Evolutionary conservation across 2,113 vertebrate species (phyloP).

Genomic region (Cebus imitator): DNA sequence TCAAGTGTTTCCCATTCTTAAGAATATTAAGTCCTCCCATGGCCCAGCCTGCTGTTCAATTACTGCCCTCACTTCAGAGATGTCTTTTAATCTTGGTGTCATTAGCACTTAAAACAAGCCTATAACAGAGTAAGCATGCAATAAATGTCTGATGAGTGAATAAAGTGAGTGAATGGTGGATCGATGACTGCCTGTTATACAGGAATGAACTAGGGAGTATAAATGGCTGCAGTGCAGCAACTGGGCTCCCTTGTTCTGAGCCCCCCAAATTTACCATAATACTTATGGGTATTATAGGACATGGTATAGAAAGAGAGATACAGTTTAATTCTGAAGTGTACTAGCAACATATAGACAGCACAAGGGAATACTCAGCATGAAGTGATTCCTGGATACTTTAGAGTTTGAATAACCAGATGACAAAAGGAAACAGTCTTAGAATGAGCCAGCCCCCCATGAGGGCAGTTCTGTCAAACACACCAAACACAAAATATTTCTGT

Average conservation of each 20-base stretch:
- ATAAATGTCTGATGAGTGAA: neutral
- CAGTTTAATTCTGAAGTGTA: neutral
- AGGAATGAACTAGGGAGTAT: neutral
- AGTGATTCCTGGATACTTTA: neutral
- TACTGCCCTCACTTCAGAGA: neutral
- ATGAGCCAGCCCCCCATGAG: neutral
- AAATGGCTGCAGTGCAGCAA: neutral
- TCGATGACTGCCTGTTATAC: neutral
- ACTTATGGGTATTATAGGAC: accelerated
- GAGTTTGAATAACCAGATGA: neutral
- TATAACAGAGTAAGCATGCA: neutral
- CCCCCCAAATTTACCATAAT: neutral
- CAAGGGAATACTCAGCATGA: neutral
- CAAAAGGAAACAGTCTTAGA: neutral
- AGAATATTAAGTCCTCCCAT: neutral
- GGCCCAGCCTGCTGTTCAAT: neutral
- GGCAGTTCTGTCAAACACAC: neutral
- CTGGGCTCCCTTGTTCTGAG: neutral
- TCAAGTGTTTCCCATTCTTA: neutral
- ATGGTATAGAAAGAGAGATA: neutral
- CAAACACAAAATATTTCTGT: neutral
- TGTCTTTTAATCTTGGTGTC: conserved; percentile 22
- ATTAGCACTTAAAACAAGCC: neutral
- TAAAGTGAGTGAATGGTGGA: neutral
- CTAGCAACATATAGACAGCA: neutral